Evolutionary conservation across 2,797 vertebrate genomes (phyloP).

Genomic region (Thunnus albacares): DNA sequence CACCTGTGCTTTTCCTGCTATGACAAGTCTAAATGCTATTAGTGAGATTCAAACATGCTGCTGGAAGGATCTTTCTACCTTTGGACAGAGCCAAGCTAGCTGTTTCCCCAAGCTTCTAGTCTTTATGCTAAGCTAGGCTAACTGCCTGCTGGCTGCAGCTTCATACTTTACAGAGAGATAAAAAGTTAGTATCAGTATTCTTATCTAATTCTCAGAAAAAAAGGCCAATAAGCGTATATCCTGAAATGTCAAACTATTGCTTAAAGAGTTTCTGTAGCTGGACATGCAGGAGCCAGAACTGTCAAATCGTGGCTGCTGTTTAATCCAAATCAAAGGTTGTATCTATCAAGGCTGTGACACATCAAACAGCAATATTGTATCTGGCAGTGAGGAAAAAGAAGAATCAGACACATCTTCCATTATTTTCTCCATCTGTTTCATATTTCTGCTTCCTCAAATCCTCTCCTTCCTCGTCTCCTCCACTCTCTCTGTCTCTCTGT

Average conservation of each 20-base stretch:
- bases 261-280: constrained; percentile 37
- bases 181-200: background rate
- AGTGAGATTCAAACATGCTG: no score
- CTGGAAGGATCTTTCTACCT: no score
- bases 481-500: constrained; percentile 18
- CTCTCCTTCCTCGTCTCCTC: background rate
- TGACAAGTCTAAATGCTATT: no score
- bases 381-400: constrained; percentile 11
- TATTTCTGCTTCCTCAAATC: constrained; percentile 28
- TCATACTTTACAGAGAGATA: background rate
- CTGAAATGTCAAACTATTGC: background rate
- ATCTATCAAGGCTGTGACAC: constrained; percentile 14
- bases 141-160: background rate
- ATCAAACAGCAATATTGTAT: constrained; percentile 7
- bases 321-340: constrained; percentile 36
- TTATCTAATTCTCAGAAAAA: background rate
- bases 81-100: background rate
- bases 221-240: no score
- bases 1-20: no score
- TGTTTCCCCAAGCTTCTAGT: background rate
- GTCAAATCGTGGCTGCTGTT: background rate
- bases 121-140: background rate
- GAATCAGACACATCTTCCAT: constrained; percentile 16
- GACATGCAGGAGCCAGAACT: background rate
- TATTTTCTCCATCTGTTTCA: constrained; percentile 38